A percentile compares a stretch with the other conserved stretches of the same genome.
phyloP scores from a whole-genome alignment of 1,140 invertebrate species.

The Elysia chlorotica region DNA sequence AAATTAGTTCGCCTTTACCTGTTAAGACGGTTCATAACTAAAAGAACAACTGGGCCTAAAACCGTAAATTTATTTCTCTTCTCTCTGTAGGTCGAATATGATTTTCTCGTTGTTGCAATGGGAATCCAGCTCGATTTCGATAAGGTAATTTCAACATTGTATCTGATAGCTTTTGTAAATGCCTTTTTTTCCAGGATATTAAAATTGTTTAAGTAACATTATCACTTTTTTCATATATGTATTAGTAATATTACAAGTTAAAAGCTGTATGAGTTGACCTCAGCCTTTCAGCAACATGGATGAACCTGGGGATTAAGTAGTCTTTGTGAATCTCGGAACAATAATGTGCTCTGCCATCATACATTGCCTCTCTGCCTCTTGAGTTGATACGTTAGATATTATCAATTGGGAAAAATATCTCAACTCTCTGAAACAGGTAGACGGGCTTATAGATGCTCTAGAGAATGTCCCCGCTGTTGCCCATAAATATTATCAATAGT shows the following conservation, averaged over 20 bases:
- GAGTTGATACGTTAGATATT: background rate
- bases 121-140: slow-evolving; percentile 83
- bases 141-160: slow-evolving; percentile 67
- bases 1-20: no score
- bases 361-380: background rate
- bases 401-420: background rate
- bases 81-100: slow-evolving; percentile 59
- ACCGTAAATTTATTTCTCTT: no score
- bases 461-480: slow-evolving; percentile 73
- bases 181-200: background rate
- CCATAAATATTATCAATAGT: no score
- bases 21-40: no score
- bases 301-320: background rate
- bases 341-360: background rate
- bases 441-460: slow-evolving; percentile 82
- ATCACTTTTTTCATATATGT: no score
- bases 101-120: slow-evolving; percentile 70
- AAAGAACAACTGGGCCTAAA: no score
- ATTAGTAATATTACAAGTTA: no score
- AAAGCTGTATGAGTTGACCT: no score
- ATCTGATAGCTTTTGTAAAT: no score
- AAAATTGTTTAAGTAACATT: background rate
- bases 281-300: background rate
- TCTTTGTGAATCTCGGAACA: background rate
- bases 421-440: slow-evolving; percentile 69